A percentile compares a stretch with the other conserved stretches of the same genome.
phyloP scores from a whole-genome alignment of 2,888 invertebrate genomes.

The Eubasilissa splendida region DNA sequence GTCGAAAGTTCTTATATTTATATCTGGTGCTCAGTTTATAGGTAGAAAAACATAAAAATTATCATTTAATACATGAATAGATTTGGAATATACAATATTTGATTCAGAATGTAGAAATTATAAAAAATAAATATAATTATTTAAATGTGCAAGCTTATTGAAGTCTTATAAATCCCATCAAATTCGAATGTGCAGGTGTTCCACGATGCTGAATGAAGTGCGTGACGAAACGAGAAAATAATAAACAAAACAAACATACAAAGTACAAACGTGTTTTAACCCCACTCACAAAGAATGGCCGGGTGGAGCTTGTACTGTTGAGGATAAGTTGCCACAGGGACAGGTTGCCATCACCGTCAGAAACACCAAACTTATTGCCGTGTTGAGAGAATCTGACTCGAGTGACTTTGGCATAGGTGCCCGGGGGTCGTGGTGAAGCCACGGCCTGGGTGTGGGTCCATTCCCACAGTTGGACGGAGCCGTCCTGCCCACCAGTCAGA shows the following conservation, averaged over 20 bases:
- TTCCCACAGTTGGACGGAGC: slow-evolving; percentile 97
- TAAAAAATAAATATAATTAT: too few relatives aligned
- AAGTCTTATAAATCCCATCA: background rate
- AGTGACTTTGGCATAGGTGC: slow-evolving; percentile 96
- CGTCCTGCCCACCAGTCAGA: slow-evolving; percentile 95
- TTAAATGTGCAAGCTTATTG: background rate
- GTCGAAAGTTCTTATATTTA: too few relatives aligned
- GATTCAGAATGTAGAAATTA: too few relatives aligned
- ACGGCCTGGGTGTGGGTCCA: slow-evolving; percentile 96
- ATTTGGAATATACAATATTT: too few relatives aligned
- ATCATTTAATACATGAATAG: too few relatives aligned
- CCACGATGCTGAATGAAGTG: background rate
- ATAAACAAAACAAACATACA: slow-evolving; percentile 42
- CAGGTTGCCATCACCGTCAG: slow-evolving; percentile 96
- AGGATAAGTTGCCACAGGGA: slow-evolving; percentile 95
- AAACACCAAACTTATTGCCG: slow-evolving; percentile 98
- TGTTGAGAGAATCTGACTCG: slow-evolving; percentile 96
- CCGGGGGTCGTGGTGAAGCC: slow-evolving; percentile 91
- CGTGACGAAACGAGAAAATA: slow-evolving; percentile 9
- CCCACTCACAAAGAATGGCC: slow-evolving; percentile 89
- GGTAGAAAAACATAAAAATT: too few relatives aligned
- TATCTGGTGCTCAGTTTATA: too few relatives aligned
- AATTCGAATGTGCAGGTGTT: background rate
- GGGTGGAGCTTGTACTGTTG: slow-evolving; percentile 80
- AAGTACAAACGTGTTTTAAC: slow-evolving; percentile 28